phyloP scores from a whole-genome alignment of 2,797 vertebrate species.

The Hyperoplus lanceolatus region DNA sequence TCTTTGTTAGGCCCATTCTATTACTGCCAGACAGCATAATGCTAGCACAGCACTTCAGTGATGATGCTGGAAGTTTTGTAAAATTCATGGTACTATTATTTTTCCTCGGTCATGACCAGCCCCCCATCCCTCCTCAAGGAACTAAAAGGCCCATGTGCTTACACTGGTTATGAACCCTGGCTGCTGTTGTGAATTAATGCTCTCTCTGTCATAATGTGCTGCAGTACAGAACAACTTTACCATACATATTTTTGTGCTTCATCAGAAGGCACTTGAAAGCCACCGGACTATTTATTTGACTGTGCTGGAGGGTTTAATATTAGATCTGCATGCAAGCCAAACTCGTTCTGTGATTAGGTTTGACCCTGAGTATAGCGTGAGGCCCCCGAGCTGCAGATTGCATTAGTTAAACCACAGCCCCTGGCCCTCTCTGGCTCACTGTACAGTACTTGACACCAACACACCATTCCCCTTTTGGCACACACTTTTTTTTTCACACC shows the following conservation, averaged over 20 bases:
- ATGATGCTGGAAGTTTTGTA: constrained; percentile 50
- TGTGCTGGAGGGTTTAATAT: constrained; percentile 53
- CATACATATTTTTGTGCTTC: constrained; percentile 37
- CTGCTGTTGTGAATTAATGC: constrained; percentile 24
- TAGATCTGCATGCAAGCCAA: constrained; percentile 63
- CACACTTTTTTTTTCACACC: constrained; percentile 38
- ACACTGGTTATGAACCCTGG: constrained; percentile 25
- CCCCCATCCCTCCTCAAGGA: constrained; percentile 10
- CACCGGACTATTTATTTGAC: constrained; percentile 64
- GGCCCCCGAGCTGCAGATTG: constrained; percentile 64
- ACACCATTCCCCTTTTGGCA: constrained; percentile 48
- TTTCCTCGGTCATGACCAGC: constrained; percentile 18
- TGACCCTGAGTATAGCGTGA: constrained; percentile 55
- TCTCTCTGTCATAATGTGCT: constrained; percentile 30
- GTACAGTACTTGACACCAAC: constrained; percentile 58
- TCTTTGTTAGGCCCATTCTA: constrained; percentile 62
- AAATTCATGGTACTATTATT: constrained; percentile 52
- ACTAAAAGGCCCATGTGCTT: constrained; percentile 23
- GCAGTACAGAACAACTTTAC: constrained; percentile 1
- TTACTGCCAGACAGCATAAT: constrained; percentile 48
- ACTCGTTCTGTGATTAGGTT: constrained; percentile 71
- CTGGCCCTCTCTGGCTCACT: constrained; percentile 52
- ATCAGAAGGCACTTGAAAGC: constrained; percentile 45
- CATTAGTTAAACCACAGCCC: constrained; percentile 68
- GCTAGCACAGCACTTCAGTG: constrained; percentile 52